These are phyloP conservation scores for Rhopilema esculentum DNA, from an alignment of 30 jellyfish, hydroid and myxozoan species.

Conservation along the genomic window DNA sequence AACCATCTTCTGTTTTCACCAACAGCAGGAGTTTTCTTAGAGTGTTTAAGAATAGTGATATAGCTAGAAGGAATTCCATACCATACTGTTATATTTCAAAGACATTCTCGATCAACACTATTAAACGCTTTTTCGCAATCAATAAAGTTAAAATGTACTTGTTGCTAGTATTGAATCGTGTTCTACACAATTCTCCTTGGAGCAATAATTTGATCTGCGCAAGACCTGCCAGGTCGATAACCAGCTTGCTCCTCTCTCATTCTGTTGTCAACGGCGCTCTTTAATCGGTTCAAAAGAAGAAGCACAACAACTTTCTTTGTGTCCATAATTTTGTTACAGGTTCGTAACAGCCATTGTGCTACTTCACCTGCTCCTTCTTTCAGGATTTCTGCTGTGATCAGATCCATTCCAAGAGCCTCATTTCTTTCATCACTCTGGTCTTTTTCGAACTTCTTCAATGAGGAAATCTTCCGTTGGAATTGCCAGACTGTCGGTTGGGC, in stretches of 20 bases:
- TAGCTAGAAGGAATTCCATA: not conserved
- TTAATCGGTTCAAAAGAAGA: not conserved
- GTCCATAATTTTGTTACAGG: not conserved
- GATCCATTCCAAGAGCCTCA: constrained; percentile 20
- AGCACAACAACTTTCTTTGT: not conserved
- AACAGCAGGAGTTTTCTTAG: not conserved
- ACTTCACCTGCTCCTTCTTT: constrained; percentile 11
- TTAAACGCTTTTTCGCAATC: not conserved
- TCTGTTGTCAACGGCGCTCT: not conserved
- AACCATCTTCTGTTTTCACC: not conserved
- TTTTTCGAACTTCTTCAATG: constrained; percentile 8
- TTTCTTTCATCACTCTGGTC: not conserved
- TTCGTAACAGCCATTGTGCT: not conserved
- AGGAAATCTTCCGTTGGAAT: not conserved
- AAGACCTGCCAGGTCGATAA: not conserved
- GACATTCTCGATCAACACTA: not conserved
- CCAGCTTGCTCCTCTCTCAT: not conserved
- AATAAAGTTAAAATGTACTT: not conserved
- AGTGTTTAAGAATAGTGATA: not conserved
- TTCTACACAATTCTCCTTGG: not conserved
- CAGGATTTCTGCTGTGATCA: constrained; percentile 24
- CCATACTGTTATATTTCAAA: not conserved
- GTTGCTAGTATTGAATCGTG: not conserved
- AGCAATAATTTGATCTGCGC: not conserved
- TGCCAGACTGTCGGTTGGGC: not conserved